A percentile compares a stretch with the other conserved stretches of the same genome.
These are phyloP conservation scores for Oplegnathus fasciatus DNA, from an alignment of 2,113 vertebrate genomes.

Conservation along the genomic window DNA sequence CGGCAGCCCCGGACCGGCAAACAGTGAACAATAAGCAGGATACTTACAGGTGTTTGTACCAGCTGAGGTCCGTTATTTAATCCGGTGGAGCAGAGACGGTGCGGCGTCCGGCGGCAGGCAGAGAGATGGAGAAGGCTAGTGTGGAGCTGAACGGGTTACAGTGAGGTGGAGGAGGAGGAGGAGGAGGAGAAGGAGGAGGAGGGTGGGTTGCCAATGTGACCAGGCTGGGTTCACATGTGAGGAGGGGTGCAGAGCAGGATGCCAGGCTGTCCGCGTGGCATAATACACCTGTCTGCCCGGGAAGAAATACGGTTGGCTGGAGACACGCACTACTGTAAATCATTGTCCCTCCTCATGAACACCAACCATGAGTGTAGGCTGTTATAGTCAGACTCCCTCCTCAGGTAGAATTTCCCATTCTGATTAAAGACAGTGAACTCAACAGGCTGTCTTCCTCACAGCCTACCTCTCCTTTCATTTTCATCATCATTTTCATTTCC, in stretches of 20 bases:
- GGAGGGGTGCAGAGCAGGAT: neutral
- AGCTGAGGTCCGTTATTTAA: neutral
- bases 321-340: neutral
- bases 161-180: neutral
- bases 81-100: conserved; percentile 11
- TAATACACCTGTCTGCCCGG: neutral
- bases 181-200: neutral
- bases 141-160: neutral
- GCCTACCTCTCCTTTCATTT: neutral
- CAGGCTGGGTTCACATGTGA: conserved; percentile 26
- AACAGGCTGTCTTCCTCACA: too few species aligned
- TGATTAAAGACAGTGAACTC: too few species aligned
- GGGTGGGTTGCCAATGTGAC: neutral
- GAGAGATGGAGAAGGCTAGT: conserved; percentile 7
- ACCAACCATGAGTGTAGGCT: too few species aligned
- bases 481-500: too few species aligned
- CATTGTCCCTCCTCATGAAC: too few species aligned
- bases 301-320: neutral
- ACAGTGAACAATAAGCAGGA: too few species aligned
- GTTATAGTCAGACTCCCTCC: too few species aligned
- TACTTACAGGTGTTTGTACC: neutral
- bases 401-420: too few species aligned
- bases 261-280: neutral
- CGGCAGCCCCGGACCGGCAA: neutral
- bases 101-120: neutral